Evolutionary conservation across 35 echinoderm and acorn worm species (phyloP).

Genomic region (Heliocidaris erythrogramma): DNA sequence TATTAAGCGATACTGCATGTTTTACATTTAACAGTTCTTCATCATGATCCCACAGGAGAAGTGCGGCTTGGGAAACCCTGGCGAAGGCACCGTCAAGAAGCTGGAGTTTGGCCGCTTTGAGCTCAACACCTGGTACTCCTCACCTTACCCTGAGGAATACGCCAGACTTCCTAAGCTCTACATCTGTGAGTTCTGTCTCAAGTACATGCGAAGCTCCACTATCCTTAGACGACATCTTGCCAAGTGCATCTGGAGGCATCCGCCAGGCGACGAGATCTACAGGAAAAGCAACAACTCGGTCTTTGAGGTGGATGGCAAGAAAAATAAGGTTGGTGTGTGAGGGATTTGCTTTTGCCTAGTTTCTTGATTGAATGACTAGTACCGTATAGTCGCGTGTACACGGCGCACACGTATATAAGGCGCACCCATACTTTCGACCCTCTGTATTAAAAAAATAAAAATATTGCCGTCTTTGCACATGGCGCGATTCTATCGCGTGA

Average conservation of each 20-base stretch:
- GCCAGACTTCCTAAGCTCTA: slow-evolving; percentile 86
- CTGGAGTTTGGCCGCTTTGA: slow-evolving; percentile 97
- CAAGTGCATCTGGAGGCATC: slow-evolving; percentile 96
- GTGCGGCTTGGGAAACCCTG: slow-evolving; percentile 54
- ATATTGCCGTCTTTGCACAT: too few species aligned
- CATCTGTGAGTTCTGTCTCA: slow-evolving; percentile 98
- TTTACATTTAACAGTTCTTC: too few species aligned
- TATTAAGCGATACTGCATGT: too few species aligned
- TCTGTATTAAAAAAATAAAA: too few species aligned
- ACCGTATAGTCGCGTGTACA: too few species aligned
- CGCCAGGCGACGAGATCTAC: slow-evolving; percentile 95
- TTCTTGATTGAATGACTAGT: too few species aligned
- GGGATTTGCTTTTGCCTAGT: background rate
- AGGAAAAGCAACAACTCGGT: slow-evolving; percentile 87
- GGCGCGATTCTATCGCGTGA: too few species aligned
- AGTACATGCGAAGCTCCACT: slow-evolving; percentile 94
- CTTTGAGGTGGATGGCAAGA: slow-evolving; percentile 99
- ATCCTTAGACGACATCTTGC: slow-evolving; percentile 89
- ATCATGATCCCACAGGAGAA: slow-evolving; percentile 62
- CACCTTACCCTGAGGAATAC: slow-evolving; percentile 96
- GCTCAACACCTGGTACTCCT: slow-evolving; percentile 93
- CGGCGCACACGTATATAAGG: too few species aligned
- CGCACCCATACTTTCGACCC: too few species aligned
- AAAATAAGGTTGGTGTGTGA: slow-evolving; percentile 80
- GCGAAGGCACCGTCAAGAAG: slow-evolving; percentile 82